Evolutionary conservation across 2,113 vertebrate genomes (phyloP), one percentile per base, ranked within the genome.

Genomic region (Burhinus bistriatus): DNA sequence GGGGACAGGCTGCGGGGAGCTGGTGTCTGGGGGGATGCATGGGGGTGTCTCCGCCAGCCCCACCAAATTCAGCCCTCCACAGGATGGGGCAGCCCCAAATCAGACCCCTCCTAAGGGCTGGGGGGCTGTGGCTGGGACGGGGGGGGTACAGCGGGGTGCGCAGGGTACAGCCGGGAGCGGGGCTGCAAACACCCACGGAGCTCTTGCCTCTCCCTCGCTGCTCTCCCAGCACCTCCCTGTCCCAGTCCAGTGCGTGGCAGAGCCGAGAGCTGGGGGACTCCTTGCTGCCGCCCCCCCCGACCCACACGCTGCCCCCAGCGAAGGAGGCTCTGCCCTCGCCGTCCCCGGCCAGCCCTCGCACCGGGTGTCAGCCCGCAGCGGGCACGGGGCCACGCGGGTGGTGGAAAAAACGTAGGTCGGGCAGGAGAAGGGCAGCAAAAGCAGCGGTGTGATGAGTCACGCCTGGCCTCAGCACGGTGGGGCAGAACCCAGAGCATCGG

Each of bases 1-100:
- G 62, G 54, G 40, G 29, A 12, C 3, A 19, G 68, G 42, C 42
- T 8, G 73, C 5, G 9, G 51, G 27, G 15, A 42, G n/a, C 25
- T 6, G 6, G 32, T 3, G 9, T 6, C 19, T 12, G 18, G 62
- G 59, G 66, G 36, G 36, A 14, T 2, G 8, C 1, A 9, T 9
- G 29, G 80, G 51, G 55, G n/a, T 4, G 6, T 27, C 44, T 49
- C 42, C 6, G 8, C 49, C 25, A 29, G 40, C 40, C 52, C 52
- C 26, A 14, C 55, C 3, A 6, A 62, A 64, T 19, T 18, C 57
- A 51, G 4, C 36, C 55, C 45, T 15, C 68, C 2, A 11, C 18
- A 10, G 65, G 22, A 26, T 12, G 52, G 80, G 12, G 45, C 45
- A 22, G 55, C n/a, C 5, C 36, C 57, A 61, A 61, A 49, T 9